A percentile compares a stretch with the other conserved stretches of the same genome.
These are phyloP conservation scores for Eutolmus rufibarbis DNA, from an alignment of 2,888 invertebrate species.

Conservation along the genomic window DNA sequence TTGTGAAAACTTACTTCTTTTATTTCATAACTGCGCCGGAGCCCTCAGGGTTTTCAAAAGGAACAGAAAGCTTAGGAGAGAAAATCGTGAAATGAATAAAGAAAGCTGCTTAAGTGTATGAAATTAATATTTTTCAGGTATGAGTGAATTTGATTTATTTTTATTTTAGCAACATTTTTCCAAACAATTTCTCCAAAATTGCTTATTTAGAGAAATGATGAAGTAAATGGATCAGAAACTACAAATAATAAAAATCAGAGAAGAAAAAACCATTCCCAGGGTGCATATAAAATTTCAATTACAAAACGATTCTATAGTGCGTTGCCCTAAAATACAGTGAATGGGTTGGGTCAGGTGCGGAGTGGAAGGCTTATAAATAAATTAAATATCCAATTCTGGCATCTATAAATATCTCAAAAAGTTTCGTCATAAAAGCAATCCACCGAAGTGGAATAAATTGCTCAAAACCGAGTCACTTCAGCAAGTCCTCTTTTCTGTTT, in stretches of 20 bases:
- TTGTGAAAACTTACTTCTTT: not conserved
- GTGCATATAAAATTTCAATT: not conserved
- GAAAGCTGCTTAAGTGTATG: not conserved
- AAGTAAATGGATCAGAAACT: not conserved
- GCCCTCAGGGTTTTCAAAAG: not conserved
- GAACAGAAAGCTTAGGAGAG: not conserved
- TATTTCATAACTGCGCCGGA: not conserved
- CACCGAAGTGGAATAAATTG: conserved; percentile 62
- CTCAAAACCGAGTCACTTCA: conserved; percentile 52
- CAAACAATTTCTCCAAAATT: not conserved
- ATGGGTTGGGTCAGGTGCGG: not conserved
- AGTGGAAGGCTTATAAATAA: not conserved
- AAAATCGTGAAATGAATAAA: not conserved
- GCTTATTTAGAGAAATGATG: not conserved
- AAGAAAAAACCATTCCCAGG: not conserved
- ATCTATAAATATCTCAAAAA: conserved; percentile 37
- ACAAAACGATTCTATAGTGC: not conserved
- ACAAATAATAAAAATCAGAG: not conserved
- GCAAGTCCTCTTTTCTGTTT: conserved; percentile 4
- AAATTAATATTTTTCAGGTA: not conserved
- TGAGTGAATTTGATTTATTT: not conserved
- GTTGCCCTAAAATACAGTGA: not conserved
- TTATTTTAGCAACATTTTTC: not conserved
- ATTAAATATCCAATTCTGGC: conserved; percentile 13
- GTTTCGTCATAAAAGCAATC: conserved; percentile 46